Evolutionary conservation across 2,113 vertebrate genomes (phyloP), one percentile per base, ranked within the genome.

Genomic region (Diadophis punctatus): DNA sequence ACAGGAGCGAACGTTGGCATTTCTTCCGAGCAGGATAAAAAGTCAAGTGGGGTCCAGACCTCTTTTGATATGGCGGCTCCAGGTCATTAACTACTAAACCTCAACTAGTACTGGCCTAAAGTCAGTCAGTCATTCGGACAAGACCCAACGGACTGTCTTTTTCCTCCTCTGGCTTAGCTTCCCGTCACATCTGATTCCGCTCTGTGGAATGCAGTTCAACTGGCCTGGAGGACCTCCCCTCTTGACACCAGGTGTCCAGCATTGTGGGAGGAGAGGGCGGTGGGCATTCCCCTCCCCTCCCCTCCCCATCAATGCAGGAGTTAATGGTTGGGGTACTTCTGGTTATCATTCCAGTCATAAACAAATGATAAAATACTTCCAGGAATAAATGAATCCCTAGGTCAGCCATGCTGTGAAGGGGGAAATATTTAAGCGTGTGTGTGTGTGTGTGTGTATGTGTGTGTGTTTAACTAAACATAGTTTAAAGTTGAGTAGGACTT

Each of bases 401-500:
- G 46, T 56, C 74, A 43, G 74, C 30, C n/a, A 51, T 27, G 46
- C 74, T 63, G 53, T 22, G 74, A 90, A 90, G 88, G 60, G 55
- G 55, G 20, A 86, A 90, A 90, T 30, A n/a, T 93, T 90, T 58
- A 85, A 34, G 27, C 22, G 0, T 53, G 12, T 39, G 27, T 43
- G 12, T 55, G 52, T 51, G 11, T 43, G 12, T 39, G n/a, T 20
- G 39, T 51, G 10, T 46, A 8, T 25, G 27, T 30, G 12, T 46
- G 39, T 51, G 12, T n/a, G 46, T 89, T 63, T 60, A 93, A 89
- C 92, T 27, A 85, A 90, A 86, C 53, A 86, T n/a, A 90, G 88
- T 92, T 92, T 86, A 90, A 86, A 90, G 92, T 90, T 90, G 74
- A 90, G 88, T 14, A 52, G 74, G 80, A 52, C 90, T 93, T 93